Evolutionary conservation across 2,797 vertebrate species (phyloP).

Genomic region (Phalanger gymnotis): DNA sequence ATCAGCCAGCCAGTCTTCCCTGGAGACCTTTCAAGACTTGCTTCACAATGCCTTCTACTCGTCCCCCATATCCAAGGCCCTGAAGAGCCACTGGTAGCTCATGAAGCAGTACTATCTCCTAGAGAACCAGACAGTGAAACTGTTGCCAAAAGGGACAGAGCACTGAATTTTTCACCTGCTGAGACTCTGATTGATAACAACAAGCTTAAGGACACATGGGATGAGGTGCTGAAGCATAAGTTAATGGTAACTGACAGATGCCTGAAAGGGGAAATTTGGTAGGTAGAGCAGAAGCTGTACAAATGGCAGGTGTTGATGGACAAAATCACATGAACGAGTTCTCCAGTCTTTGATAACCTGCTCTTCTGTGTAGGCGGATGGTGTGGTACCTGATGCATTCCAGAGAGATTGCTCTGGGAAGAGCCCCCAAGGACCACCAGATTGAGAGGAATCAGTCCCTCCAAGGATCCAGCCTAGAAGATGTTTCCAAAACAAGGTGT

Average conservation of each 20-base stretch:
- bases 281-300: slow-evolving; percentile 95
- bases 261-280: slow-evolving; percentile 95
- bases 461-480: slow-evolving; percentile 96
- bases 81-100: slow-evolving; percentile 97
- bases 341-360: slow-evolving; percentile 96
- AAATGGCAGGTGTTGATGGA: slow-evolving; percentile 97
- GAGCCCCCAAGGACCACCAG: slow-evolving; percentile 97
- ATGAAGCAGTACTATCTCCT: slow-evolving; percentile 97
- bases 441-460: slow-evolving; percentile 96
- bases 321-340: slow-evolving; percentile 97
- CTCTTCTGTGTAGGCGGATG: slow-evolving; percentile 94
- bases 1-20: slow-evolving; percentile 94
- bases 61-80: slow-evolving; percentile 92
- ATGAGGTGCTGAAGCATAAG: slow-evolving; percentile 96
- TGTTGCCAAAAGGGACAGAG: slow-evolving; percentile 95
- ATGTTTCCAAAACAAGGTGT: slow-evolving; percentile 97
- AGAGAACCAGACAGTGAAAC: slow-evolving; percentile 97
- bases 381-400: slow-evolving; percentile 97
- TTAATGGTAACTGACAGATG: slow-evolving; percentile 95
- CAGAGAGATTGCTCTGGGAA: slow-evolving; percentile 95
- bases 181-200: slow-evolving; percentile 96
- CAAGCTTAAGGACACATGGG: slow-evolving; percentile 94
- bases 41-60: slow-evolving; percentile 94
- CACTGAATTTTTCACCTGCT: slow-evolving; percentile 96
- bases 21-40: slow-evolving; percentile 95